Evolutionary conservation across 2,797 vertebrate genomes (phyloP), one percentile per base, ranked within the genome.

Genomic region (Arctocebus calabarensis): DNA sequence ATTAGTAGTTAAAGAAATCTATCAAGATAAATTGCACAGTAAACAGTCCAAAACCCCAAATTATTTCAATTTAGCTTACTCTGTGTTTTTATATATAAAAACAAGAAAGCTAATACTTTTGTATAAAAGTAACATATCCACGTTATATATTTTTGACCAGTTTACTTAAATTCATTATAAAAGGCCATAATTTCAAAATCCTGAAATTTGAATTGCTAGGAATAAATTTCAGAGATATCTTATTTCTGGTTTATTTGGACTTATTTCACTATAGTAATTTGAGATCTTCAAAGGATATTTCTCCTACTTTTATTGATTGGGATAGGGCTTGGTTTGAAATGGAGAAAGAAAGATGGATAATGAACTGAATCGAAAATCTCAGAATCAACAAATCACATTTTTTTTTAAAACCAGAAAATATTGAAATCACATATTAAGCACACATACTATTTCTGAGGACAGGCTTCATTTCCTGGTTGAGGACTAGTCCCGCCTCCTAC

Each of bases 171-270:
- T 90, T 88, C 32, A 71, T 91, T 88, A 59, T 75, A 95, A 88
- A 97, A 93, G 88, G 12, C 64, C 11, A 78, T 97, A 92, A 91
- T 96, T 97, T 97, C 9, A 66, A 95, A 95, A 86, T 92, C 34
- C 12, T 84, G 34, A 87, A 82, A 74, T 94, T 95, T 92, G 95
- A 90, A 93, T 91, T 93, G 20, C 84, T 84, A 48, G 84, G 34
- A 29, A 89, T 40, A 82, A 59, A 92, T 94, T 86, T 82, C 70
- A 94, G 40, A 92, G 48, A 27, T 88, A 23, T 32, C 61, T 96
- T 82, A 75, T 84, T 94, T 94, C 73, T 95, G 59, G 88, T 93
- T 90, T 95, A 84, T 94, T 92, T 94, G 83, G 62, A 93, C 22
- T 61, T 59, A 61, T 32, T 94, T 45, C 62, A 95, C 71, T 73